phyloP scores from a whole-genome alignment of 2,888 invertebrate species.

The Epistrophe eligans region DNA sequence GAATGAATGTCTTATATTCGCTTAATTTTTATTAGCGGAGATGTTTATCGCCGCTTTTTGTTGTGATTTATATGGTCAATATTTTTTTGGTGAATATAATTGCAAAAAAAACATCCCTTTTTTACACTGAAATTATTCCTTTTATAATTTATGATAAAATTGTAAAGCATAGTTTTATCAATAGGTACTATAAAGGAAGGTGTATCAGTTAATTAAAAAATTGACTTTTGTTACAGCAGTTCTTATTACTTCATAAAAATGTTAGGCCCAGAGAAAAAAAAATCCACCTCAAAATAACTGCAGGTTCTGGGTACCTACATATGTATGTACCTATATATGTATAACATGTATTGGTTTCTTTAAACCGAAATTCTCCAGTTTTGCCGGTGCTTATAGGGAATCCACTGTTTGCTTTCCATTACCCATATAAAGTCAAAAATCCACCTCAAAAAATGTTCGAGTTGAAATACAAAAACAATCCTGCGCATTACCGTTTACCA shows the following conservation, averaged over 20 bases:
- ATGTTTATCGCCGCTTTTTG: no score
- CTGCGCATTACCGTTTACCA: conserved; percentile 60
- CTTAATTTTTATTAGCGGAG: no score
- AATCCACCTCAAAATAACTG: neutral
- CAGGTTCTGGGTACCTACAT: conserved; percentile 19
- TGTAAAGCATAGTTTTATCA: no score
- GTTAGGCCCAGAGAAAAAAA: neutral
- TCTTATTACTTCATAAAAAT: neutral
- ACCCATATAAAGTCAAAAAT: conserved; percentile 19
- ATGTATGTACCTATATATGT: no score
- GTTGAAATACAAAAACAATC: conserved; percentile 55
- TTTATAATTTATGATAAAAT: no score
- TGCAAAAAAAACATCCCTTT: no score
- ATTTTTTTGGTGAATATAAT: no score
- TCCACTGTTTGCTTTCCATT: conserved; percentile 34
- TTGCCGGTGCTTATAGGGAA: conserved; percentile 33
- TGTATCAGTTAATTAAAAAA: neutral
- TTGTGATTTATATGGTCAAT: no score
- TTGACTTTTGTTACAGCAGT: no score
- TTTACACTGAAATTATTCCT: no score
- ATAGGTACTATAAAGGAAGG: neutral
- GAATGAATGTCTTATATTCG: no score
- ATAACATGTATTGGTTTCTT: neutral
- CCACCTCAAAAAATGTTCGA: conserved; percentile 47
- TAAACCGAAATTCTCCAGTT: conserved; percentile 21